Percentiles rank a stretch among this genome's conserved stretches.
phyloP scores from a whole-genome alignment of 2,797 vertebrate species.

The Microtus californicus region DNA sequence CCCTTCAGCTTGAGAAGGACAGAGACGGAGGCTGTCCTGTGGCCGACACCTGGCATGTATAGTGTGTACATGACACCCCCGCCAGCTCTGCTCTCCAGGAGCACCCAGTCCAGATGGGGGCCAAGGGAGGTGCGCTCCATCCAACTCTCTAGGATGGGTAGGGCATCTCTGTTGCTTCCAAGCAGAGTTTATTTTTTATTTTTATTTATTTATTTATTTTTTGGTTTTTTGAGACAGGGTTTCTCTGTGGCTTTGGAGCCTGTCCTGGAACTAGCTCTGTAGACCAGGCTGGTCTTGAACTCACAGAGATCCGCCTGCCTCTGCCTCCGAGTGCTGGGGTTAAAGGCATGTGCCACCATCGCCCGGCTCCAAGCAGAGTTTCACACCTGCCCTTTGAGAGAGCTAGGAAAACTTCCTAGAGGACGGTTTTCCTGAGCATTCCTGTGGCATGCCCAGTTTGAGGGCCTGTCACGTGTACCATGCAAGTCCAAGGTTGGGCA shows the following conservation, averaged over 20 bases:
- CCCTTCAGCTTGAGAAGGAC: background rate
- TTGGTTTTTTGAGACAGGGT: too few species aligned
- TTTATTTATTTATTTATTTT: too few species aligned
- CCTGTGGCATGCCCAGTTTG: background rate
- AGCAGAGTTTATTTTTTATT: background rate
- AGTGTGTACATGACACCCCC: background rate
- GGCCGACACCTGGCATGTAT: background rate
- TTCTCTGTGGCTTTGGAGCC: too few species aligned
- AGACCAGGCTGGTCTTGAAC: too few species aligned
- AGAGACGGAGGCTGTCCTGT: background rate
- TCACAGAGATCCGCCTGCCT: too few species aligned
- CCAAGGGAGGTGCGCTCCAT: too few species aligned
- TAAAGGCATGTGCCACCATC: too few species aligned
- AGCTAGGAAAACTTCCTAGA: constrained; percentile 36
- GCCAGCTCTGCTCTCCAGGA: background rate
- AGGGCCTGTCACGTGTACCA: background rate
- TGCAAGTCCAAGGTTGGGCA: background rate
- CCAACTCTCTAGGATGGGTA: background rate
- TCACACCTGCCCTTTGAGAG: background rate
- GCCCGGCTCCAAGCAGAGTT: constrained; percentile 18
- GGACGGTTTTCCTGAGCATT: background rate
- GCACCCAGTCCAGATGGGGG: background rate
- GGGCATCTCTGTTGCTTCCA: constrained; percentile 41
- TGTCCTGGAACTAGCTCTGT: too few species aligned
- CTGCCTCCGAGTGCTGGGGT: too few species aligned